Percentiles rank a stretch among this genome's conserved stretches.
Evolutionary conservation across 2,888 invertebrate species (phyloP).

Genomic region (Fissipunctia ypsillon): DNA sequence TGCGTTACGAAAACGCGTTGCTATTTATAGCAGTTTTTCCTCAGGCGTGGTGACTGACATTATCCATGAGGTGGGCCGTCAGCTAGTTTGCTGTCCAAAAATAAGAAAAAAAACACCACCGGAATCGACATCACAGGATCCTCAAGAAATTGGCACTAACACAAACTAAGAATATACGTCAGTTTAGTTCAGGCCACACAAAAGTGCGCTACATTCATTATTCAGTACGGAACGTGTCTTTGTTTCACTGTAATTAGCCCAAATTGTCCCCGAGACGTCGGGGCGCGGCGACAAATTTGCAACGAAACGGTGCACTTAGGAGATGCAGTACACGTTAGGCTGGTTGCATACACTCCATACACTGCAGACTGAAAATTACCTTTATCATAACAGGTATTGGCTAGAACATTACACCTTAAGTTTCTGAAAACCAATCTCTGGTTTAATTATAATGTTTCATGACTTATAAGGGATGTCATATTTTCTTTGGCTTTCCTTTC

Average conservation of each 20-base stretch:
- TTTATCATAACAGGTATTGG: neutral
- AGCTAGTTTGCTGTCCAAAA: neutral
- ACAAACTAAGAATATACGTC: slow-evolving; percentile 10
- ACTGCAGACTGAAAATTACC: neutral
- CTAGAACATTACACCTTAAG: neutral
- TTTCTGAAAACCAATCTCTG: neutral
- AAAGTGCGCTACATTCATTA: slow-evolving; percentile 64
- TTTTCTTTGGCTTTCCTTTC: neutral
- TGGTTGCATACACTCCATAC: slow-evolving; percentile 52
- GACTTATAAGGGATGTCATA: neutral
- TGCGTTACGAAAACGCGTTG: no score
- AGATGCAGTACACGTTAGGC: slow-evolving; percentile 58
- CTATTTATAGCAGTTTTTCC: neutral
- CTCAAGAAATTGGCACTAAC: neutral
- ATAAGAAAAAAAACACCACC: neutral
- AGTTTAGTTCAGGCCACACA: slow-evolving; percentile 30
- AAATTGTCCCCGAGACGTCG: slow-evolving; percentile 64
- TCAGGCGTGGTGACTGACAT: neutral
- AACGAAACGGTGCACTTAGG: slow-evolving; percentile 65
- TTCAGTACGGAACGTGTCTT: slow-evolving; percentile 62
- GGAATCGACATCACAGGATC: neutral
- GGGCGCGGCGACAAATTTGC: slow-evolving; percentile 66
- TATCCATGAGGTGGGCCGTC: neutral
- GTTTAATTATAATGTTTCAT: neutral
- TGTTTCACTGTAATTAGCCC: slow-evolving; percentile 69